Evolutionary conservation across 2,888 invertebrate species (phyloP).

Genomic region (Drosophila algonquin): DNA sequence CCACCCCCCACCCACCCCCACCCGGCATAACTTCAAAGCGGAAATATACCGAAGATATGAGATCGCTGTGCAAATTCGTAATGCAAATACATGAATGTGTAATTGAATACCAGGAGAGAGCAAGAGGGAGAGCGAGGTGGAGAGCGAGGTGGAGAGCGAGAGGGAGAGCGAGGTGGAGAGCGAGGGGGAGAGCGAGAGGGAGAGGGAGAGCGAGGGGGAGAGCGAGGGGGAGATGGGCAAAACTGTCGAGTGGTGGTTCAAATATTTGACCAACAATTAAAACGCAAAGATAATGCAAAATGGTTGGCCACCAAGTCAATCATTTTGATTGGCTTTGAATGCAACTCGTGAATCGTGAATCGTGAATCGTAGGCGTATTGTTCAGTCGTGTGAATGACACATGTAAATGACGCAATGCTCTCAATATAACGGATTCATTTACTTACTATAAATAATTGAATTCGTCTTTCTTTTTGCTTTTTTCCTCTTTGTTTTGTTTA

Average conservation of each 20-base stretch:
- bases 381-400: constrained; percentile 44
- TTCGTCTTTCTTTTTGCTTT: constrained; percentile 17
- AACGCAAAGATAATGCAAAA: constrained; percentile 20
- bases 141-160: too few relatives aligned
- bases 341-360: neutral
- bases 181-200: too few relatives aligned
- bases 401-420: constrained; percentile 59
- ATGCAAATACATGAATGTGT: constrained; percentile 19
- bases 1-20: constrained; percentile 1
- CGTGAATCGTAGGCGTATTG: constrained; percentile 9
- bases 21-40: constrained; percentile 19
- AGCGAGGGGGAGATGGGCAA: too few relatives aligned
- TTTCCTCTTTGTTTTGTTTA: constrained; percentile 39
- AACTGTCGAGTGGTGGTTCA: constrained; percentile 41
- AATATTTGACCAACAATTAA: constrained; percentile 30
- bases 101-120: constrained; percentile 26
- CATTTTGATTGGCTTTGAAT: constrained; percentile 37
- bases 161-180: too few relatives aligned
- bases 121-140: too few relatives aligned
- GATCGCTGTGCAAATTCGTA: constrained; percentile 30
- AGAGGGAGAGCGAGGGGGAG: too few relatives aligned
- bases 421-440: constrained; percentile 33
- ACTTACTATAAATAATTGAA: constrained; percentile 34
- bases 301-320: constrained; percentile 25
- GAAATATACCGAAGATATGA: neutral